Evolutionary conservation across 1,140 invertebrate genomes (phyloP).

Genomic region (Camponotus floridanus): DNA sequence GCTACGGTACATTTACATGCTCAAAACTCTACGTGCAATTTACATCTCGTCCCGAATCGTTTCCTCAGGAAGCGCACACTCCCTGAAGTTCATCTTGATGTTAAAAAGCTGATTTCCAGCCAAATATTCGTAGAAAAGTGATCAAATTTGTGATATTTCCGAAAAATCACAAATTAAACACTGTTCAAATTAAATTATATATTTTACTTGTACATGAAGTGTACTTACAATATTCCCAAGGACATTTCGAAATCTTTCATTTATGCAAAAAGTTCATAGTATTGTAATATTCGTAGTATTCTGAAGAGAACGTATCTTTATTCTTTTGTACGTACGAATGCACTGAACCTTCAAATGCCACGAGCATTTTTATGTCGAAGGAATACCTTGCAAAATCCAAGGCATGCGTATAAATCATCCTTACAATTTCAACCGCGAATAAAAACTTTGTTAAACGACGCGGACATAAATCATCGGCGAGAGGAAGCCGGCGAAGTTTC

Average conservation of each 20-base stretch:
- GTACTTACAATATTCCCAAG: not conserved
- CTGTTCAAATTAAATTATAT: not conserved
- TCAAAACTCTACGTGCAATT: slow-evolving; percentile 30
- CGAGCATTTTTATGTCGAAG: slow-evolving; percentile 26
- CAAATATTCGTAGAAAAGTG: not conserved
- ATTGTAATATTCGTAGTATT: not conserved
- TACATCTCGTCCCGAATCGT: slow-evolving; percentile 18
- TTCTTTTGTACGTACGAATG: not conserved
- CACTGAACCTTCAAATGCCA: not conserved
- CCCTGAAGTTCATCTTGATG: slow-evolving; percentile 6
- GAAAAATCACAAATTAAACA: not conserved
- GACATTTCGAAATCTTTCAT: not conserved
- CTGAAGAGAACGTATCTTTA: slow-evolving; percentile 6
- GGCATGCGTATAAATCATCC: slow-evolving; percentile 48
- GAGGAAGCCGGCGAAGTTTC: slow-evolving; percentile 42
- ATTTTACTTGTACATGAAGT: not conserved
- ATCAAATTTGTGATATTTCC: not conserved
- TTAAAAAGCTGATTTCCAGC: not conserved
- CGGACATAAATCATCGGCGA: slow-evolving; percentile 49
- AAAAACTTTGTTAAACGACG: slow-evolving; percentile 60
- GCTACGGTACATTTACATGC: slow-evolving; percentile 51
- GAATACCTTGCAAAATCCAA: slow-evolving; percentile 15
- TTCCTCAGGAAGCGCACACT: not conserved
- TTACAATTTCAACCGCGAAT: slow-evolving; percentile 44
- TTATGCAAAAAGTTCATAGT: not conserved